These are phyloP conservation scores for Brachionus asplanchnoidis DNA, from an alignment of 1,140 invertebrate species.

Conservation along the genomic window DNA sequence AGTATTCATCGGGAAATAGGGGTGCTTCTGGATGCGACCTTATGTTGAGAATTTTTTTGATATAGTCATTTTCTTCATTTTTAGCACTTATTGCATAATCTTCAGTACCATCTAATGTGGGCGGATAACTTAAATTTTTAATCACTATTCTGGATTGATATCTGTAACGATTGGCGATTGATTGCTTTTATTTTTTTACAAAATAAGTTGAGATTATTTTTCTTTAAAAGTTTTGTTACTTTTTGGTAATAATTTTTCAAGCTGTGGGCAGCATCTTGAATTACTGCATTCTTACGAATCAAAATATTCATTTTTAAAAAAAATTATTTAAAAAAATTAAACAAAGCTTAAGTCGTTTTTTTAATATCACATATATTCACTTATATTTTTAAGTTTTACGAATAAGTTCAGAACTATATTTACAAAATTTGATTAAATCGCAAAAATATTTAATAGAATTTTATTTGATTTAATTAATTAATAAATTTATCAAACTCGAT, in stretches of 20 bases:
- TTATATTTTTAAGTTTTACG: no score
- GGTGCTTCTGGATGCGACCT: constrained; percentile 48
- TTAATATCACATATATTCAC: background rate
- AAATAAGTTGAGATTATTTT: background rate
- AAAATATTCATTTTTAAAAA: constrained; percentile 26
- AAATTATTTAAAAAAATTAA: background rate
- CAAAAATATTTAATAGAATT: no score
- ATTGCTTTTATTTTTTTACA: background rate
- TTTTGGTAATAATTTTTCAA: constrained; percentile 17
- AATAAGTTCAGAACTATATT: no score
- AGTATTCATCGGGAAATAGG: constrained; percentile 45
- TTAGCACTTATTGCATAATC: constrained; percentile 32
- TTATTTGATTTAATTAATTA: no score
- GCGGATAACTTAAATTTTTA: constrained; percentile 7
- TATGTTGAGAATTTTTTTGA: constrained; percentile 27
- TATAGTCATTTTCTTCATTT: constrained; percentile 38
- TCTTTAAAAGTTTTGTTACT: background rate
- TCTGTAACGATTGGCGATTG: background rate
- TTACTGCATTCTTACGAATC: background rate
- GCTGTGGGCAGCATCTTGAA: constrained; percentile 7
- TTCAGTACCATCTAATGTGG: background rate
- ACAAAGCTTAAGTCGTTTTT: background rate
- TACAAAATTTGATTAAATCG: no score
- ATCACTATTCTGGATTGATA: background rate
- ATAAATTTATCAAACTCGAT: no score